Evolutionary conservation across 2,113 vertebrate species (phyloP).

Genomic region (Myocastor coypus): DNA sequence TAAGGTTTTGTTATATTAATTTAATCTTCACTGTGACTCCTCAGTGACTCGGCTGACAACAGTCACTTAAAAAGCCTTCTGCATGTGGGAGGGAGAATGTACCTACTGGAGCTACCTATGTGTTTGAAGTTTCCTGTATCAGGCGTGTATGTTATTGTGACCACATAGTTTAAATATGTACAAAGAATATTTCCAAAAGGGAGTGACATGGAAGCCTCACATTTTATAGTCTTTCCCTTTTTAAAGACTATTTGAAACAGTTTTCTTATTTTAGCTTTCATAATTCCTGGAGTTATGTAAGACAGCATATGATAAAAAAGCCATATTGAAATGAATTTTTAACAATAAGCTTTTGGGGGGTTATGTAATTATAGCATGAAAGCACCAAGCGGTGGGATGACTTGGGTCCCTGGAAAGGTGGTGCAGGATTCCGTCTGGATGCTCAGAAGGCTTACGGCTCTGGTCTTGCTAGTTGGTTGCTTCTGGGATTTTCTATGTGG

Average conservation of each 20-base stretch:
- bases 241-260: not conserved
- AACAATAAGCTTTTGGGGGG: not conserved
- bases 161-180: not conserved
- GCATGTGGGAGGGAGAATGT: not conserved
- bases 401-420: not conserved
- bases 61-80: not conserved
- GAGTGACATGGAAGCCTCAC: not conserved
- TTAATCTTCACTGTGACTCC: not conserved
- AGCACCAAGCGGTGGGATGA: not conserved
- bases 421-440: not conserved
- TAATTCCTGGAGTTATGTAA: not conserved
- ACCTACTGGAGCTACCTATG: not conserved
- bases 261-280: not conserved
- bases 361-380: not conserved
- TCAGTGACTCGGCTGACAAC: too few relatives aligned
- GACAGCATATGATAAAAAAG: slow-evolving; percentile 5
- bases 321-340: not conserved
- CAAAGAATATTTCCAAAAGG: not conserved
- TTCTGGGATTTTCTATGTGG: not conserved
- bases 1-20: slow-evolving; percentile 4
- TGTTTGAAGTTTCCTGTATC: not conserved
- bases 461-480: not conserved
- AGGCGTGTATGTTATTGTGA: not conserved
- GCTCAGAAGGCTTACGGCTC: not conserved
- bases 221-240: not conserved